phyloP scores from a whole-genome alignment of 1,140 invertebrate species.

The Diplogasteroides magnus region DNA sequence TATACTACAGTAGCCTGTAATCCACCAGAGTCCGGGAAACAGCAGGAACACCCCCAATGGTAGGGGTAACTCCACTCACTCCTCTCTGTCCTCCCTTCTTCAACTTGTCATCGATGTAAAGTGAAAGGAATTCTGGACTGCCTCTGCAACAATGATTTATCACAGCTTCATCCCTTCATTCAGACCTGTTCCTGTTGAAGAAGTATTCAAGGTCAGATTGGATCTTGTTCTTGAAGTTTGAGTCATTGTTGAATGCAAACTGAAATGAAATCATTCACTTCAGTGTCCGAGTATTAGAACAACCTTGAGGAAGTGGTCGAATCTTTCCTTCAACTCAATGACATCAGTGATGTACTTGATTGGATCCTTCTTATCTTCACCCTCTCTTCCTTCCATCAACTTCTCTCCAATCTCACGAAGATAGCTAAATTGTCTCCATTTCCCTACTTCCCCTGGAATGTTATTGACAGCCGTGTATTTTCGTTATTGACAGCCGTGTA shows the following conservation, averaged over 20 bases:
- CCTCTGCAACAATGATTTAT: conserved; percentile 56
- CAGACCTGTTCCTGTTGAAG: conserved; percentile 67
- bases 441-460: conserved; percentile 63
- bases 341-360: conserved; percentile 70
- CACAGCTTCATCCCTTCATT: not conserved
- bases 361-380: conserved; percentile 56
- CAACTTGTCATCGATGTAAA: conserved; percentile 99
- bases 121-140: conserved; percentile 93
- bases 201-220: conserved; percentile 98
- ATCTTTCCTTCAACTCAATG: conserved; percentile 91
- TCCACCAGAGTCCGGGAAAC: no score
- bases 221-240: conserved; percentile 82
- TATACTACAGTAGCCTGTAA: no score
- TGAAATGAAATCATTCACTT: no score
- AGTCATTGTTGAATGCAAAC: conserved; percentile 86
- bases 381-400: conserved; percentile 83
- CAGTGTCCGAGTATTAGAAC: no score
- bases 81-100: conserved; percentile 88
- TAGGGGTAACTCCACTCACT: conserved; percentile 33
- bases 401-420: conserved; percentile 54
- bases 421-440: conserved; percentile 24
- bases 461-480: no score
- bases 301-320: conserved; percentile 86
- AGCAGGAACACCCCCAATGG: no score
- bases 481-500: no score